Evolutionary conservation across 1,140 invertebrate species (phyloP).

Genomic region (Drosophila prosaltans): DNA sequence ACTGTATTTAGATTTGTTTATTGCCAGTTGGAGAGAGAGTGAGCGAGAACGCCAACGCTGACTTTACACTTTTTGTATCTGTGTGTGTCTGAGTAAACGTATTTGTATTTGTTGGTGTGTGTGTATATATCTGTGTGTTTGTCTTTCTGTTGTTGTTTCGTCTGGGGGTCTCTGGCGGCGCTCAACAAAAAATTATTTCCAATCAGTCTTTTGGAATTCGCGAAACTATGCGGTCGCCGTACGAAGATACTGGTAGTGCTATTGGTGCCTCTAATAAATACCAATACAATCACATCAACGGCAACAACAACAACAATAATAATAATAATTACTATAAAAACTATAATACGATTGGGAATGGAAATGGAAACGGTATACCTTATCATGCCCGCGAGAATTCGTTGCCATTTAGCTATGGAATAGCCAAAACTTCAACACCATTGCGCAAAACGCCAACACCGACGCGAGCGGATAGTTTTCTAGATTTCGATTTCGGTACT

Average conservation of each 20-base stretch:
- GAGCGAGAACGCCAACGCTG: constrained; percentile 61
- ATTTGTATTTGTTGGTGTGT: background rate
- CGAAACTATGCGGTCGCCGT: constrained; percentile 78
- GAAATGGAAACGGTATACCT: constrained; percentile 84
- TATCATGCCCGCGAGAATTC: constrained; percentile 91
- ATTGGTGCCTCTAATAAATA: constrained; percentile 64
- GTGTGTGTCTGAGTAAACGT: constrained; percentile 20
- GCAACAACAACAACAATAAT: constrained; percentile 51
- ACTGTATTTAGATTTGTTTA: constrained; percentile 44
- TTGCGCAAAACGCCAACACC: constrained; percentile 74
- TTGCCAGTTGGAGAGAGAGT: constrained; percentile 37
- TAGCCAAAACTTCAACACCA: constrained; percentile 72
- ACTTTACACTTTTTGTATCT: constrained; percentile 54
- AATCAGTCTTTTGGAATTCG: constrained; percentile 79
- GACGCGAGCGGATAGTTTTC: constrained; percentile 67
- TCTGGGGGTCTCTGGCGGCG: constrained; percentile 34
- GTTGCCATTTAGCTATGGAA: constrained; percentile 91
- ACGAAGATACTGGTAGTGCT: constrained; percentile 64
- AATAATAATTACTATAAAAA: constrained; percentile 75
- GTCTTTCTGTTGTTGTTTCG: constrained; percentile 28
- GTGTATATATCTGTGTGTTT: constrained; percentile 19
- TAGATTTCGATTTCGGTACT: constrained; percentile 53
- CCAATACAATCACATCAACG: constrained; percentile 48
- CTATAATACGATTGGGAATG: constrained; percentile 59
- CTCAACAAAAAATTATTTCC: constrained; percentile 41